Evolutionary conservation across 2,797 vertebrate species (phyloP).

Genomic region (Limosa lapponica): DNA sequence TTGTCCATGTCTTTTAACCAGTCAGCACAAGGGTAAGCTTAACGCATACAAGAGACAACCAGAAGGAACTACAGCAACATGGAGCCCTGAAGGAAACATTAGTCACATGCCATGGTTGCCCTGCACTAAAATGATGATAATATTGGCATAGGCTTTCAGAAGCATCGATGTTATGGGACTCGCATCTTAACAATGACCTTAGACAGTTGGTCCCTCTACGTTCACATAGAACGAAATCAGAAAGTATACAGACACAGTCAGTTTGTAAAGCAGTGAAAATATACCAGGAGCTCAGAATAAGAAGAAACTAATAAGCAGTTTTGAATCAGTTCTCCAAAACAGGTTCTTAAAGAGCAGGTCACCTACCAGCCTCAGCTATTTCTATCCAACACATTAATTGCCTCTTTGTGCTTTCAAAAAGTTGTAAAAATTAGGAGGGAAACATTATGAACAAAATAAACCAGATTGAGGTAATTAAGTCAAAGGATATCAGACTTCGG

Average conservation of each 20-base stretch:
- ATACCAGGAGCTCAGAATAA: background rate
- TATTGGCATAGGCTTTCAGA: background rate
- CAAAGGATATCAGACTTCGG: background rate
- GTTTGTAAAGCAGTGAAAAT: background rate
- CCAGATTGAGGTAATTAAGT: background rate
- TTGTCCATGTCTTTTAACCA: background rate
- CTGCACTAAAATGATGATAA: background rate
- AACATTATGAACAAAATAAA: background rate
- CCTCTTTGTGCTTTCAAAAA: background rate
- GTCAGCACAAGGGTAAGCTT: background rate
- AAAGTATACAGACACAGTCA: background rate
- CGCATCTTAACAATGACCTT: accelerated
- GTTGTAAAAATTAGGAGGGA: background rate
- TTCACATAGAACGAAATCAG: background rate
- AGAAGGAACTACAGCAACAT: background rate
- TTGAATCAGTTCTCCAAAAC: background rate
- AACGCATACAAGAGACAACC: background rate
- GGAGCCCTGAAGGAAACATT: background rate
- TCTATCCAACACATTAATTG: background rate
- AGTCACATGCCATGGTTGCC: background rate
- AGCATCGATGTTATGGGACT: background rate
- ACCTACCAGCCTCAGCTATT: background rate
- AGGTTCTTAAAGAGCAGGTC: background rate
- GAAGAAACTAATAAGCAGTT: background rate
- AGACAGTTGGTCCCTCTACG: background rate